Base-by-base conservation (phyloP, 2,888 invertebrate genomes). In the Rhimphoctona megacephalus region DNA sequence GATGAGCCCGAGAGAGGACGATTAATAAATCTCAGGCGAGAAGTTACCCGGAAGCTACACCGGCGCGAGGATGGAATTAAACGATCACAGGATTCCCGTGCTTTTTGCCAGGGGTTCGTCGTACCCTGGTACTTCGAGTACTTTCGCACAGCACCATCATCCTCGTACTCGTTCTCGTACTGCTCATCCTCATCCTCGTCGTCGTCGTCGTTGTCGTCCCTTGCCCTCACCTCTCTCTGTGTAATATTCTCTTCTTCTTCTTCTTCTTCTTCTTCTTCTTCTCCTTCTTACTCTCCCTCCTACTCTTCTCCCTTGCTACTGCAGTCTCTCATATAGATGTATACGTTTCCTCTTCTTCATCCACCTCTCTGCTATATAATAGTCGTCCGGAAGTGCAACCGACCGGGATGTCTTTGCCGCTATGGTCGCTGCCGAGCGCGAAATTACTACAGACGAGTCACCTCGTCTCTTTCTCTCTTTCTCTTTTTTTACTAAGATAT, bases 11-110 rank as follows among this genome's bases (percentile, higher is more conserved):
- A 70, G 83, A 61, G 85, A 86, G 84, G 85, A 88, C 88, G 89
- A 90, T 89, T 90, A 90, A 90, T 90, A 90, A 89, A 90, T 89
- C 88, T 89, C 85, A 80, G 84, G 84, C 78, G 83, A 88, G 87
- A 81, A 88, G 85, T 86, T 86, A 83, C 83, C 85, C 87, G 78
- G 85, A 88, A 87, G 85, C 85, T 85, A 85, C 87, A 88, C 85
- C 78, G 87, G 81, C 83, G 80, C 83, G 85, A 85, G 87, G 85
- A 88, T 87, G 88, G 87, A 89, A 89, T 89, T 89, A 89, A 89
- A 88, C 87, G 88, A 89, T 89, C 86, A 85, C 84, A 79, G 89
- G 89, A 89, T 89, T 88, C 87, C 87, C 88, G 87, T 87, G 87
- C 89, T 89, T 89, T 88, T 88, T 88, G 88, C 87, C 87, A 85